Evolutionary conservation across 1,140 invertebrate species (phyloP).

Genomic region (Polypedilum vanderplanki): DNA sequence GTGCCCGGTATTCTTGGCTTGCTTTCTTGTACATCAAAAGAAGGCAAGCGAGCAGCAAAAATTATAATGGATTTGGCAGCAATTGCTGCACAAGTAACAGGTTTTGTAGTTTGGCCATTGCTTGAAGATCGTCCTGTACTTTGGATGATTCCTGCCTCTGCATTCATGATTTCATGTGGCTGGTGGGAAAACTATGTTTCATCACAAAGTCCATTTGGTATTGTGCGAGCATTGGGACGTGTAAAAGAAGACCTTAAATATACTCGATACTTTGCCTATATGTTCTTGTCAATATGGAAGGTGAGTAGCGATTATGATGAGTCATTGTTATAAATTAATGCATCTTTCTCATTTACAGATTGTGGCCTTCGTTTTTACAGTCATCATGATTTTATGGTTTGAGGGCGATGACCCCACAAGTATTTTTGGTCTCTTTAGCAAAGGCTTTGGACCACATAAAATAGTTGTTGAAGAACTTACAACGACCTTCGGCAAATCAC

Average conservation of each 20-base stretch:
- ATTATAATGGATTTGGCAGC: conserved; percentile 75
- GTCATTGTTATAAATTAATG: conserved; percentile 4
- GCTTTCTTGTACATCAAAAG: conserved; percentile 68
- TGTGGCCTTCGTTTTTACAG: conserved; percentile 65
- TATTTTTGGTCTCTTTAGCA: conserved; percentile 66
- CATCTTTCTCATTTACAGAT: conserved; percentile 38
- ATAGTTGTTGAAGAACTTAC: conserved; percentile 68
- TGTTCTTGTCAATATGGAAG: conserved; percentile 86
- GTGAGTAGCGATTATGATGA: conserved; percentile 35
- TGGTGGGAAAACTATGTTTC: conserved; percentile 98
- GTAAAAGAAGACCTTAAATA: conserved; percentile 72
- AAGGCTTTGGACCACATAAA: conserved; percentile 68
- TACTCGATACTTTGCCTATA: conserved; percentile 80
- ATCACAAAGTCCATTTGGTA: conserved; percentile 67
- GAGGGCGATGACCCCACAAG: conserved; percentile 68
- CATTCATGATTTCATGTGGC: conserved; percentile 78
- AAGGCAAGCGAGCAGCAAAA: conserved; percentile 70
- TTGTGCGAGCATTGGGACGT: conserved; percentile 70
- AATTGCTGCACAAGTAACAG: conserved; percentile 76
- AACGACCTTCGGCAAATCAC: conserved; percentile 45
- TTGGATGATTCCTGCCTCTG: conserved; percentile 77
- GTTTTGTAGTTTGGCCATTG: conserved; percentile 83
- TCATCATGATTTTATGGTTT: conserved; percentile 64
- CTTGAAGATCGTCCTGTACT: conserved; percentile 60
- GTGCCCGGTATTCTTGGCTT: conserved; percentile 66